phyloP scores from a whole-genome alignment of 1,140 invertebrate genomes.

The Atopsyche davidsoni region DNA sequence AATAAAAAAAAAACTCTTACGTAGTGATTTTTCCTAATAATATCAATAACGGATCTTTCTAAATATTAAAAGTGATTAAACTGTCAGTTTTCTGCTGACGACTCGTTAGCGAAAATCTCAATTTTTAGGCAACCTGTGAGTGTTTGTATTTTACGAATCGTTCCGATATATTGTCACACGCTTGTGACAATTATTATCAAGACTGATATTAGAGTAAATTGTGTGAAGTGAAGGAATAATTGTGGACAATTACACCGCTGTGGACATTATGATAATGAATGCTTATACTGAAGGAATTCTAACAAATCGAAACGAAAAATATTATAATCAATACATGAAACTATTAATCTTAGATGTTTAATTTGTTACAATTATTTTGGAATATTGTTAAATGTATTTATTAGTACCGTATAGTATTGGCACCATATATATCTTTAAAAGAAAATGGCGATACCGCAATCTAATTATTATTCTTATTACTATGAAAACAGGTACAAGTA shows the following conservation, averaged over 20 bases:
- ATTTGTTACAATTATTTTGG: neutral
- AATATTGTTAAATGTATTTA: neutral
- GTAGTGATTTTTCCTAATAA: neutral
- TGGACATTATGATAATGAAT: neutral
- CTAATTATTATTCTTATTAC: too few species aligned
- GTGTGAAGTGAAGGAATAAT: too few species aligned
- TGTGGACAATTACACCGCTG: neutral
- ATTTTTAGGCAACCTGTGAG: too few species aligned
- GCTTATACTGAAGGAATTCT: neutral
- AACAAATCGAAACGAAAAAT: neutral
- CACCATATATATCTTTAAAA: too few species aligned
- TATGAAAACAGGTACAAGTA: too few species aligned
- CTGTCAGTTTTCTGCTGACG: too few species aligned
- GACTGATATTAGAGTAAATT: slow-evolving; percentile 10
- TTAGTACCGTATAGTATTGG: too few species aligned
- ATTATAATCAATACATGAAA: neutral
- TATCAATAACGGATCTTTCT: neutral
- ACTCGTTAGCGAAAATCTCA: too few species aligned
- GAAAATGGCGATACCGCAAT: too few species aligned
- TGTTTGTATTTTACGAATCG: too few species aligned
- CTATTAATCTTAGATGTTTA: neutral
- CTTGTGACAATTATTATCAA: slow-evolving; percentile 6
- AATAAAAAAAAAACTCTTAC: neutral
- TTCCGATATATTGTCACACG: too few species aligned
- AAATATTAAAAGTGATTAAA: slow-evolving; percentile 4